Percentiles rank a stretch among this genome's conserved stretches.
phyloP scores from a whole-genome alignment of 2,113 vertebrate species.

The Alethe castanea region DNA sequence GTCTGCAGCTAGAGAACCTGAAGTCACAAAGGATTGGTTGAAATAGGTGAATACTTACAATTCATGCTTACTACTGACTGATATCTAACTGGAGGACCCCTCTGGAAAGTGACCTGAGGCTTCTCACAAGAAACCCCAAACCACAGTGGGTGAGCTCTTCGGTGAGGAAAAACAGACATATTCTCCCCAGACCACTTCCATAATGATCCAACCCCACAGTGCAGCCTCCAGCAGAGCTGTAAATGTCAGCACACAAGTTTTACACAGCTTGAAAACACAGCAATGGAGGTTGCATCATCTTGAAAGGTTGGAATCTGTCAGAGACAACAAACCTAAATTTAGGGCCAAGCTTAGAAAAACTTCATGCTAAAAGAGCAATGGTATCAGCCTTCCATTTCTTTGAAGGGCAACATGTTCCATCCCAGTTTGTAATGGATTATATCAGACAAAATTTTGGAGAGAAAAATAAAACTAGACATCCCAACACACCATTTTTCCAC shows the following conservation, averaged over 20 bases:
- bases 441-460: background rate
- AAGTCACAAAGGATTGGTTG: background rate
- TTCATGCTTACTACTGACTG: background rate
- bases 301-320: background rate
- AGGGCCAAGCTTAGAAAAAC: background rate
- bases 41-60: background rate
- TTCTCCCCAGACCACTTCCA: background rate
- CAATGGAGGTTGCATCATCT: background rate
- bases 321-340: background rate
- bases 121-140: background rate
- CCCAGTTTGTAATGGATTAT: background rate
- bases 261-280: background rate
- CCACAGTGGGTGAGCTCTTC: rapidly evolving
- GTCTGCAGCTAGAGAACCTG: background rate
- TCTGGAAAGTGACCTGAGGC: background rate
- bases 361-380: background rate
- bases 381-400: background rate
- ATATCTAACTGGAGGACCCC: background rate
- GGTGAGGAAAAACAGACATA: background rate
- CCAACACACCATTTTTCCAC: background rate
- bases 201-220: background rate
- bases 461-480: background rate
- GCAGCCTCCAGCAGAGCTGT: background rate
- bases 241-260: background rate
- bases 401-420: background rate